Percentiles rank a stretch among this genome's conserved stretches.
phyloP scores from a whole-genome alignment of 2,888 invertebrate genomes.

The Endotricha flammealis region DNA sequence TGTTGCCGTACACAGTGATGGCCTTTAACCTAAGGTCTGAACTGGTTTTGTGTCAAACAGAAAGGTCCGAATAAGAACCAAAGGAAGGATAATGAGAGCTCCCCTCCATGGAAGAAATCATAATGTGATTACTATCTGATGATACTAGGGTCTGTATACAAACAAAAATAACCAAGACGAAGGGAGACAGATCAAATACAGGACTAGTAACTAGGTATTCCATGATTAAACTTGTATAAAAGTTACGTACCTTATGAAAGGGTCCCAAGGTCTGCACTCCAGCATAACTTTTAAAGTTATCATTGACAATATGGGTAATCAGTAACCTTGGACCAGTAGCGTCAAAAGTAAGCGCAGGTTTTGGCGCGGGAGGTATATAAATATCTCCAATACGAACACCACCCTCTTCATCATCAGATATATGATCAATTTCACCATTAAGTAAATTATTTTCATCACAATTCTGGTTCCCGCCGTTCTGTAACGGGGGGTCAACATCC shows the following conservation, averaged over 20 bases:
- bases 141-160: too few species aligned
- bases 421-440: constrained; percentile 55
- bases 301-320: constrained; percentile 93
- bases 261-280: constrained; percentile 91
- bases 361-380: constrained; percentile 88
- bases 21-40: too few species aligned
- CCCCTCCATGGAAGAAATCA: too few species aligned
- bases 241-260: constrained; percentile 90
- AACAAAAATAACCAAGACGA: too few species aligned
- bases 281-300: constrained; percentile 98
- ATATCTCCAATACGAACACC: constrained; percentile 87
- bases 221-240: neutral
- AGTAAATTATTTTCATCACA: constrained; percentile 26
- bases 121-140: too few species aligned
- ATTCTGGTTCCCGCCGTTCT: constrained; percentile 25
- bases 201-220: too few species aligned
- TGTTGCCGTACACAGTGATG: too few species aligned
- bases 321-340: constrained; percentile 90
- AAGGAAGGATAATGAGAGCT: too few species aligned
- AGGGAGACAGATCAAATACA: too few species aligned
- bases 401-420: constrained; percentile 81
- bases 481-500: constrained; percentile 47
- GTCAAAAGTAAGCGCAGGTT: constrained; percentile 83
- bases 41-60: too few species aligned
- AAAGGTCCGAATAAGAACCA: too few species aligned